Evolutionary conservation across 2,113 vertebrate genomes (phyloP).

Genomic region (Poicephalus gulielmi): DNA sequence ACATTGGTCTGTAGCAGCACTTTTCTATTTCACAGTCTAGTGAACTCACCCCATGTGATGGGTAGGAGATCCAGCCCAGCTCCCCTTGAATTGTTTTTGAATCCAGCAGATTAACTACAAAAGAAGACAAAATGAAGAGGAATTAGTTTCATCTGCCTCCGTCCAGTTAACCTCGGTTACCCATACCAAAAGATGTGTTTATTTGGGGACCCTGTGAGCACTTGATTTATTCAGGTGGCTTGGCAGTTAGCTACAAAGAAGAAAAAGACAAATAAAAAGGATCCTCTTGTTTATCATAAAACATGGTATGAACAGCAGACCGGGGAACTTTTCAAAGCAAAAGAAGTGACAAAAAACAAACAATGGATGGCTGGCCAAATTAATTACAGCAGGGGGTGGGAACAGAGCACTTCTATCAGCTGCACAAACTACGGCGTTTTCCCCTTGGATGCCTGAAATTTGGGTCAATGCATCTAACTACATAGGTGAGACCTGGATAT

Average conservation of each 20-base stretch:
- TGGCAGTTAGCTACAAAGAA: constrained; percentile 41
- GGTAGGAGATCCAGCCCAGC: constrained; percentile 98
- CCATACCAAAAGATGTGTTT: constrained; percentile 56
- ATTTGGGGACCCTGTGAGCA: constrained; percentile 53
- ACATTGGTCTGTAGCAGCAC: constrained; percentile 34
- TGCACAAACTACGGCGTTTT: background rate
- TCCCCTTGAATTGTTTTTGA: constrained; percentile 98
- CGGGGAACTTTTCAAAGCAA: constrained; percentile 28
- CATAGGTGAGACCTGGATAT: constrained; percentile 10
- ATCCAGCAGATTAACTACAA: constrained; percentile 96
- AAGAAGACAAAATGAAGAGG: constrained; percentile 71
- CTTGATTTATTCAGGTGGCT: constrained; percentile 78
- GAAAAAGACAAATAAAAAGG: constrained; percentile 39
- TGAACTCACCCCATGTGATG: constrained; percentile 94
- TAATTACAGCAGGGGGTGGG: constrained; percentile 34
- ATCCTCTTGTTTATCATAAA: constrained; percentile 13
- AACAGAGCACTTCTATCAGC: background rate
- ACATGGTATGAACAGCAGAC: constrained; percentile 3
- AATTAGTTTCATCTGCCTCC: constrained; percentile 57
- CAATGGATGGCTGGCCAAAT: constrained; percentile 33
- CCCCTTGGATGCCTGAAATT: constrained; percentile 7
- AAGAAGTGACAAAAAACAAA: constrained; percentile 49
- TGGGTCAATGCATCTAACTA: constrained; percentile 28
- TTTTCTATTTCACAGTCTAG: constrained; percentile 52
- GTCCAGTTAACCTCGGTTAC: constrained; percentile 74